Evolutionary conservation across 2,113 vertebrate genomes (phyloP), one percentile per base, ranked within the genome.

Genomic region (Anguilla japonica): DNA sequence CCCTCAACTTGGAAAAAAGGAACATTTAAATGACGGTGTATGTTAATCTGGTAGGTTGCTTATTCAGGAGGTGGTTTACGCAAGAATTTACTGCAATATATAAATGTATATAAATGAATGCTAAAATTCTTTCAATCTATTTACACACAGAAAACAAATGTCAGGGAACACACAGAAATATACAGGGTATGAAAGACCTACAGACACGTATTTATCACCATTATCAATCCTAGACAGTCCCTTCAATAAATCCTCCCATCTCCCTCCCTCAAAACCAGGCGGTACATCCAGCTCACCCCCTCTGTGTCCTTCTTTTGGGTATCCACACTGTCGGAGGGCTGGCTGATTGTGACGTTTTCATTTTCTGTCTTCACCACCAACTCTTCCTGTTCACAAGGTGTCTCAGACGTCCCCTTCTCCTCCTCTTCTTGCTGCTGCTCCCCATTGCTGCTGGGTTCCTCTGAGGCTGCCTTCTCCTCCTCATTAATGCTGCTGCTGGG

Each of bases 261-360:
- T 78, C 29, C 5, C 29, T 78, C 71, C 71, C 71, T 78, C 29
- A 34, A 8, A 41, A 34, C 26, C 78, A 40, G 34, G 34, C 34
- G 34, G 71, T 56, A 29, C 16, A 46, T 57, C 8, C 67, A 2
- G 22, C 86, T 83, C 81, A 92, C 86, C 78, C 79, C 11, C 81
- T 88, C 86, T 29, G 26, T 53, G 16, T 88, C 86, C 50, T 67
- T 85, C 46, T 67, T 85, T 56, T 87, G 87, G 75, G 41, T 1
- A 53, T 43, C 87, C 84, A 34, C 82, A 56, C 0, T 85, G 18
- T 89, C 83, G 7, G 86, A n/a, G 11, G 63, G 43, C 34, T 84
- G 83, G 43, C 40, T 63, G 0, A 43, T 57, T 6, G 86, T 83
- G 15, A 56, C 22, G 9, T 90, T 84, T 9, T n/a, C 56, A 26